Evolutionary conservation across 1,140 invertebrate species (phyloP).

Genomic region (Musca vetustissima): DNA sequence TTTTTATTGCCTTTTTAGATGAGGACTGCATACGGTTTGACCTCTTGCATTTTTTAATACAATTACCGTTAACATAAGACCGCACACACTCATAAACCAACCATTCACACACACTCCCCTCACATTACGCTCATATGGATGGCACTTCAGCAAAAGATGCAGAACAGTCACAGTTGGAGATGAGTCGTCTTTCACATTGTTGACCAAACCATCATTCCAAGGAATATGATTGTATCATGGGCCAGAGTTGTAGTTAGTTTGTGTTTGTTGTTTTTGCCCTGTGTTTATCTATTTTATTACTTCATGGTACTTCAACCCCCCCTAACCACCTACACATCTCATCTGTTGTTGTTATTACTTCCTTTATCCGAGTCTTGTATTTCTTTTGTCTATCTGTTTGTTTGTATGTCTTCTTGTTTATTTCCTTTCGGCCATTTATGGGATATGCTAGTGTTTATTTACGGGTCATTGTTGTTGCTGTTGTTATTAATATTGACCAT

Average conservation of each 20-base stretch:
- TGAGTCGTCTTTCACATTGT: no score
- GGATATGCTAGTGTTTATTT: background rate
- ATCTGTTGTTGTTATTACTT: background rate
- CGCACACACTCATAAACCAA: no score
- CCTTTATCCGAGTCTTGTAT: background rate
- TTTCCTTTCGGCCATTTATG: background rate
- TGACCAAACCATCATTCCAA: background rate
- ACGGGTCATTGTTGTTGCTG: no score
- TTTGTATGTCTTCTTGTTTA: background rate
- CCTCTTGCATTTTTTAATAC: conserved; percentile 31
- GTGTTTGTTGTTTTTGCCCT: background rate
- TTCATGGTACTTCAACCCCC: background rate
- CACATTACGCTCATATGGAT: no score
- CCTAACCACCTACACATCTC: background rate
- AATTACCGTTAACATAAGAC: conserved; percentile 29
- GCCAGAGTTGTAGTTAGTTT: background rate
- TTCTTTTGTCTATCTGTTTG: background rate
- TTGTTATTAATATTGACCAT: no score
- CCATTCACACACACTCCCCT: no score
- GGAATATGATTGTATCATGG: background rate
- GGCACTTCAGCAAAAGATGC: no score
- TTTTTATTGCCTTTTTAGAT: conserved; percentile 25
- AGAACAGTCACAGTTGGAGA: no score
- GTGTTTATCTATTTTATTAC: conserved; percentile 28
- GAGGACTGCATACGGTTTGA: conserved; percentile 21